Evolutionary conservation across 2,888 invertebrate species (phyloP), one percentile per base, ranked within the genome.

Genomic region (Agapostemon virescens): DNA sequence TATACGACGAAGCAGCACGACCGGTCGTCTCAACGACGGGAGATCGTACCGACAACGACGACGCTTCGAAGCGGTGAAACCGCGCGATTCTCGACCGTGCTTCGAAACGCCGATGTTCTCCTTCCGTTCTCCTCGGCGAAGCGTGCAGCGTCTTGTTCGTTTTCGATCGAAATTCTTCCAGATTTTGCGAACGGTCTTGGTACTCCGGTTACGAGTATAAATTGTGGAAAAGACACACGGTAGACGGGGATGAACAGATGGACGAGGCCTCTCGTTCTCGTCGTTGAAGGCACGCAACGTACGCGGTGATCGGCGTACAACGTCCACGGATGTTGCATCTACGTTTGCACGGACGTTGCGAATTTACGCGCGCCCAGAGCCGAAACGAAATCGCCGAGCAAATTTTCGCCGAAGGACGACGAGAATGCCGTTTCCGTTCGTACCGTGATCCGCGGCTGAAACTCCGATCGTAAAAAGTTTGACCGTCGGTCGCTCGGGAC

Each of bases 141-240:
- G 15, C 26, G 15, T 55, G 55, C 55, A 55, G 55, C 55, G 15
- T 55, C 26, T 55, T 15, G 55, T 26, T 26, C 17, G 26, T 26
- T n/a, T n/a, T 55, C 26, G 55, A 26, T 17, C 7, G 7, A 55
- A 55, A 55, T 55, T 55, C 26, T 55, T 55, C 26, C 55, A 55
- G 26, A 26, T 7, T 26, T 26, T 26, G 26, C 26, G 55, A 55
- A 55, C 26, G 15, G 26, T 26, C 26, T 33, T 68, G 40, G 26
- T 66, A 66, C 26, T 33, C 30, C 33, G n/a, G 42, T 33, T 9
- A 20, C 20, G 30, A n/a, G 45, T 70, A n/a, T 40, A 30, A 73
- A 89, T 89, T 86, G 87, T 88, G 87, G 87, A 89, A 89, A 89
- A 88, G 86, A 88, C 84, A 23, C 55, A 55, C 55, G 7, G 58